Evolutionary conservation across 2,113 vertebrate species (phyloP).

Genomic region (Microcebus lehilahytsara): DNA sequence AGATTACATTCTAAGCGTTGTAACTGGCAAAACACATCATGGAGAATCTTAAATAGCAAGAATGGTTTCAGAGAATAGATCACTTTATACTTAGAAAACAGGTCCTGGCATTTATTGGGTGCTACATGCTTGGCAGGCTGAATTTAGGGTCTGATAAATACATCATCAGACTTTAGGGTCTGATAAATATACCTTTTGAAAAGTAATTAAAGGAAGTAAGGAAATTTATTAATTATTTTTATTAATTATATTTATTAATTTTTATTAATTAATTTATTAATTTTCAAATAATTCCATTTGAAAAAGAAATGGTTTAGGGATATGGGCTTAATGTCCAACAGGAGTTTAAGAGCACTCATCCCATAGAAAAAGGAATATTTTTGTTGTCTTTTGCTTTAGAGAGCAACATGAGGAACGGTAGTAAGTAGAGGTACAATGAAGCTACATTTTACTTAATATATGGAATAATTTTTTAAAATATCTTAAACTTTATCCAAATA

Average conservation of each 20-base stretch:
- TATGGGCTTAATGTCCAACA: background rate
- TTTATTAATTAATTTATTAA: no score
- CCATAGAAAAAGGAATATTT: background rate
- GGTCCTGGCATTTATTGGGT: background rate
- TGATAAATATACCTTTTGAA: background rate
- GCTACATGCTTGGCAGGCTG: background rate
- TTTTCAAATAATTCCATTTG: no score
- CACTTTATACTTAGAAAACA: background rate
- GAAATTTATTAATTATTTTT: no score
- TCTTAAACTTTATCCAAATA: background rate
- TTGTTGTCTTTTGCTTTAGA: background rate
- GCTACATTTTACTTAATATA: background rate
- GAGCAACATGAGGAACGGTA: background rate
- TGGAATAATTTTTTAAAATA: background rate
- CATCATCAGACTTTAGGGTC: background rate
- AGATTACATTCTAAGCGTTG: fast-evolving
- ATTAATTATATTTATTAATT: no score
- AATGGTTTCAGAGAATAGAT: background rate
- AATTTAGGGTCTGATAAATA: background rate
- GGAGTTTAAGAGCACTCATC: background rate
- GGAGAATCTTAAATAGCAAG: background rate
- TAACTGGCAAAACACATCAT: background rate
- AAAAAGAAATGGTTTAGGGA: background rate
- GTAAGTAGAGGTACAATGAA: background rate
- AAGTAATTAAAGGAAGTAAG: background rate